Percentiles rank a stretch among this genome's conserved stretches.
Evolutionary conservation across 2,113 vertebrate species (phyloP).

Genomic region (Daphoenositta chrysoptera): DNA sequence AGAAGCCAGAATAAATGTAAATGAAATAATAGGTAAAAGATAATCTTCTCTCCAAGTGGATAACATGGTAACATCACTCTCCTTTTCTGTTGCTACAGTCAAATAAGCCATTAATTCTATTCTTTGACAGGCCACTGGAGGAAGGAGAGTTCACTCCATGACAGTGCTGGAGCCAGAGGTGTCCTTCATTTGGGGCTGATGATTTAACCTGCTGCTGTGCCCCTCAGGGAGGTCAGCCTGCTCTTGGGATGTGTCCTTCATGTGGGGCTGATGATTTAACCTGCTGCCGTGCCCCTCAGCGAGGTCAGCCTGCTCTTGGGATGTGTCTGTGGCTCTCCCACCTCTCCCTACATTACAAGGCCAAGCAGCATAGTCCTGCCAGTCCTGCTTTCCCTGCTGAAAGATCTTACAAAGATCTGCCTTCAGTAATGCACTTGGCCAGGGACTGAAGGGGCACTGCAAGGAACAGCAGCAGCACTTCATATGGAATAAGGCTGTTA

Average conservation of each 20-base stretch:
- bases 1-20: constrained; percentile 22
- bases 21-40: background rate
- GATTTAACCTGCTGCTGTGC: background rate
- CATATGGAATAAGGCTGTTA: background rate
- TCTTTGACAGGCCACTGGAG: background rate
- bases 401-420: background rate
- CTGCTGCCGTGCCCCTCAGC: background rate
- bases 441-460: background rate
- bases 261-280: background rate
- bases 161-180: background rate
- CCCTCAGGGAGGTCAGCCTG: background rate
- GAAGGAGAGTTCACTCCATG: background rate
- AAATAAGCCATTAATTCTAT: background rate
- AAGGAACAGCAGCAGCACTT: background rate
- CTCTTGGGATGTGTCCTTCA: background rate
- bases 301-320: background rate
- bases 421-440: background rate
- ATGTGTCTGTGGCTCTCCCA: accelerated
- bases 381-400: background rate
- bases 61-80: background rate
- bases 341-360: background rate
- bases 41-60: background rate
- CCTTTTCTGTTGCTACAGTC: background rate
- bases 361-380: background rate
- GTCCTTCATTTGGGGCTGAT: background rate